Base-by-base conservation (phyloP, 1,140 invertebrate genomes). In the Asbolus verrucosus region DNA sequence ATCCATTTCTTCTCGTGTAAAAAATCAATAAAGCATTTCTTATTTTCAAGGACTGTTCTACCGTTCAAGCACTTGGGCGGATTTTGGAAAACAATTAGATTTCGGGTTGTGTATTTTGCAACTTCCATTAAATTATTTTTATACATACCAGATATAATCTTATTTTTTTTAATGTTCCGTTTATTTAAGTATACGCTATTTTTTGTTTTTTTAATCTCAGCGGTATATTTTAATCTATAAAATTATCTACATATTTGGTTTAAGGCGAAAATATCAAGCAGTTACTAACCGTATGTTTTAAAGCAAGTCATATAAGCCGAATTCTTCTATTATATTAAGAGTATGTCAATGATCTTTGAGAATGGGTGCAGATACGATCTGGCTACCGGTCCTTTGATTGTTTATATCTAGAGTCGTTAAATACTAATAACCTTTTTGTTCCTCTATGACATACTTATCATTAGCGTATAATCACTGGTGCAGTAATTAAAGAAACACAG, bases 351-450 rank as follows among this genome's bases (percentile, higher is more conserved):
- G 69, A 67, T 71, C 69, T 67, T 67, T 54, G 16, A 65, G 68
- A 63, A 70, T 65, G 60, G 68, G 46, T 18, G 14, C 24, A 61
- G 69, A 71, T 71, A 71, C 19, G 43, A 71, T 71, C 69, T 19
- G 50, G 69, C 69, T 71, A 71, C 69, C 69, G 65, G 65, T 61
- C 65, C 69, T 67, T 71, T 54, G 65, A 67, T 67, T 67, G 65
- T 67, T 67, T 59, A 39, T 71, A 66, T 71, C 43, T 46, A 46
- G 43, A 70, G 61, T 70, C 69, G 69, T 70, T 70, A 70, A 65
- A 70, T 70, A 71, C 69, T 67, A 71, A 71, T 71, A 71, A 71
- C 36, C 54, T 61, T 50, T 67, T 71, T 71, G 69, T 71, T 38
- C 46, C 16, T 21, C 14, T 24, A 71, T 67, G 50, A 62, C 69